phyloP scores from a whole-genome alignment of 2,797 vertebrate species.

The Clarias platycephalus region DNA sequence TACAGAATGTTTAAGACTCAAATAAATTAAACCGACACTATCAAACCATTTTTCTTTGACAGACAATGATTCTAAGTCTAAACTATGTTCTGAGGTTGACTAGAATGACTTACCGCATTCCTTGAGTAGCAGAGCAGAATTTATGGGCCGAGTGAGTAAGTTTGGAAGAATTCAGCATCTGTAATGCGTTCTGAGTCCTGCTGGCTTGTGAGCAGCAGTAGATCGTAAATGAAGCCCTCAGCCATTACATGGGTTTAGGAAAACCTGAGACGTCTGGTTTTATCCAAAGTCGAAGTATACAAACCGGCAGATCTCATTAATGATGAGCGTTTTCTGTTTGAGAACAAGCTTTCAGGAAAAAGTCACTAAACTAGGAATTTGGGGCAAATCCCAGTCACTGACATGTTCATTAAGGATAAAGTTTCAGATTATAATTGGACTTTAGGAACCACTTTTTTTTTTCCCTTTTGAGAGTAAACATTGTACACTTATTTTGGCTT shows the following conservation, averaged over 20 bases:
- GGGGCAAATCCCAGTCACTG: no score
- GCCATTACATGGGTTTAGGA: slow-evolving; percentile 22
- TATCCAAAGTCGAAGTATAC: not conserved
- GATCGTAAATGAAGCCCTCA: slow-evolving; percentile 31
- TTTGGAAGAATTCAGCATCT: slow-evolving; percentile 48
- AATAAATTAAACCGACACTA: not conserved
- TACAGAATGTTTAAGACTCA: not conserved
- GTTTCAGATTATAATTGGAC: not conserved
- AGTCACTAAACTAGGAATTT: not conserved
- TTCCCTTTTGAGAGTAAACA: not conserved
- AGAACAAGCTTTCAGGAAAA: not conserved
- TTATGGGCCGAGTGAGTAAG: slow-evolving; percentile 45
- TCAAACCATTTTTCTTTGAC: not conserved
- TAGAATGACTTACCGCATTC: slow-evolving; percentile 31
- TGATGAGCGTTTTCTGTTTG: not conserved
- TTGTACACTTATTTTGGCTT: not conserved
- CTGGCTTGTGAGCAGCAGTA: slow-evolving; percentile 19
- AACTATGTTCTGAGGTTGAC: not conserved
- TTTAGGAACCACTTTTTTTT: not conserved
- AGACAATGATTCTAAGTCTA: not conserved
- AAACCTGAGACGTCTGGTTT: slow-evolving; percentile 13
- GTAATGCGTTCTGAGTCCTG: slow-evolving; percentile 35
- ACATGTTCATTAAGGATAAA: not conserved
- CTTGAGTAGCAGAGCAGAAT: slow-evolving; percentile 31
- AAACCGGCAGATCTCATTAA: not conserved